phyloP scores from a whole-genome alignment of 2,888 invertebrate species.

The Drosophila antonietae region DNA sequence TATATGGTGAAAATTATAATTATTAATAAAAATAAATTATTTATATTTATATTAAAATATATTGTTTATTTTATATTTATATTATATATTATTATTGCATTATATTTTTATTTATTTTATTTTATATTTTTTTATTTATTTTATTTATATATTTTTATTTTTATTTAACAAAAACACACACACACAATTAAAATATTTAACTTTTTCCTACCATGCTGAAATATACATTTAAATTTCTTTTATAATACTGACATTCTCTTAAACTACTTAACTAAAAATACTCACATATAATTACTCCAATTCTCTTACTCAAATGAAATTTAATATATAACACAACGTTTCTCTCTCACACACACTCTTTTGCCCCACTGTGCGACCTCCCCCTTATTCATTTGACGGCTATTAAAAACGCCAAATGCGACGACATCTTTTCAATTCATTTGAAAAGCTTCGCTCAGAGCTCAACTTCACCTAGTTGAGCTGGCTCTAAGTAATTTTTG shows the following conservation, averaged over 20 bases:
- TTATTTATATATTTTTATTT: background rate
- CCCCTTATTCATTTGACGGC: conserved; percentile 32
- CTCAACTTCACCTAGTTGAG: background rate
- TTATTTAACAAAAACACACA: background rate
- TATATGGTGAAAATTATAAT: background rate
- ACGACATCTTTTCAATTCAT: conserved; percentile 67
- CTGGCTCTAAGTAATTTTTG: conserved; percentile 22
- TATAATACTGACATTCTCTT: background rate
- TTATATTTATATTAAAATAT: no score
- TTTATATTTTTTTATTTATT: background rate
- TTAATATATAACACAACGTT: background rate
- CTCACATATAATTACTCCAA: background rate
- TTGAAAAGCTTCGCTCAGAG: conserved; percentile 59
- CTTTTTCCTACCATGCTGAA: background rate
- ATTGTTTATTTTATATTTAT: no score
- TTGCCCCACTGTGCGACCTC: conserved; percentile 46
- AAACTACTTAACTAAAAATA: background rate
- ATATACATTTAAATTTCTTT: background rate
- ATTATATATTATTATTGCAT: background rate
- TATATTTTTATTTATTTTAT: background rate
- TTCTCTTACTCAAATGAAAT: background rate
- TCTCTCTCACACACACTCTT: background rate
- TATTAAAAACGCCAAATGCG: conserved; percentile 70
- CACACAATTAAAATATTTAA: background rate
- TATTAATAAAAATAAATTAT: background rate